Conservation (phyloP, 1,140 invertebrate species). For the Adoxophyes honmai region DNA sequence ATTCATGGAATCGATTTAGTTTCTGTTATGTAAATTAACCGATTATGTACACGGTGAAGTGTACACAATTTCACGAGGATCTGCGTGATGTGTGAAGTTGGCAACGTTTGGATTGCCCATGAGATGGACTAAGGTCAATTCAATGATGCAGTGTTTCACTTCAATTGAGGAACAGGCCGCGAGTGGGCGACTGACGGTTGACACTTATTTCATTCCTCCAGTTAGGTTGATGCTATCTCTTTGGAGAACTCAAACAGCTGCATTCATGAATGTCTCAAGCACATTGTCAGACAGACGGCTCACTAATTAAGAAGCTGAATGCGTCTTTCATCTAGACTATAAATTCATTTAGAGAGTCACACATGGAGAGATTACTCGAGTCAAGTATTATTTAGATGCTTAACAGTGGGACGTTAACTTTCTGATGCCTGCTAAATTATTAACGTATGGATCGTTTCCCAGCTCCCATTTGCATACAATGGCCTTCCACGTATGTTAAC, state of each 20-base stretch:
- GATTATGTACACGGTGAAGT: not conserved
- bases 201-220: conserved; percentile 55
- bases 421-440: not conserved
- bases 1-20: conserved; percentile 13
- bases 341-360: too few relatives aligned
- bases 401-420: not conserved
- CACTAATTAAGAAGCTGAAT: not conserved
- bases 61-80: conserved; percentile 19
- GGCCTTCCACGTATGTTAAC: not conserved
- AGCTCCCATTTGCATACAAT: conserved; percentile 6
- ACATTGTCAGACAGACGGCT: not conserved
- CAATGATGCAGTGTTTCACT: conserved; percentile 39
- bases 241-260: conserved; percentile 1
- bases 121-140: conserved; percentile 57
- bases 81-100: not conserved
- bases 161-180: conserved; percentile 52
- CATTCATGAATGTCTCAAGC: not conserved
- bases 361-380: too few relatives aligned
- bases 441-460: not conserved
- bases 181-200: conserved; percentile 47
- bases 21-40: conserved; percentile 12
- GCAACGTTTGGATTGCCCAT: not conserved
- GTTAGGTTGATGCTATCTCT: conserved; percentile 52
- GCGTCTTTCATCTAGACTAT: not conserved
- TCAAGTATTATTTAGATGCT: not conserved